These are phyloP conservation scores for Brenthis daphne DNA, from an alignment of 2,888 invertebrate genomes.

Conservation along the genomic window DNA sequence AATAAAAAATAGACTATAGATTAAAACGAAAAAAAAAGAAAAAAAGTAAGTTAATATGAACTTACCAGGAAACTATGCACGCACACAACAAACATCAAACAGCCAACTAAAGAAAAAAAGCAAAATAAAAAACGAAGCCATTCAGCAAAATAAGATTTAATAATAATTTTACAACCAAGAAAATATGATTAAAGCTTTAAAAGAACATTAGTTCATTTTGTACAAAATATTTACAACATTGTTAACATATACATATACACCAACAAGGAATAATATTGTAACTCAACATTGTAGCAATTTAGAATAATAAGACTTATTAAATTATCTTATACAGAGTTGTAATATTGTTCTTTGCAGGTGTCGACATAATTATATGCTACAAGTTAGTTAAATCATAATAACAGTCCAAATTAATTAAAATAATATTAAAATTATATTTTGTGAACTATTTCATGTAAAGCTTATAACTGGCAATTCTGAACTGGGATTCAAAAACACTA, in stretches of 20 bases:
- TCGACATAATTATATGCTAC: background rate
- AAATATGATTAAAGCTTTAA: slow-evolving; percentile 77
- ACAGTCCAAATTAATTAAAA: slow-evolving; percentile 20
- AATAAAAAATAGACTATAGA: no score
- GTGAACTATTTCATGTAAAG: slow-evolving; percentile 8
- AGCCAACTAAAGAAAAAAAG: slow-evolving; percentile 59
- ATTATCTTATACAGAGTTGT: no score
- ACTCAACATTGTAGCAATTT: no score
- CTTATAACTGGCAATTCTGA: slow-evolving; percentile 22
- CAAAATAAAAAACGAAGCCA: slow-evolving; percentile 76
- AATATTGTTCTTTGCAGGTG: no score
- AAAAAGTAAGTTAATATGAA: slow-evolving; percentile 49
- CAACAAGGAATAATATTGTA: no score
- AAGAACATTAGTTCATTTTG: slow-evolving; percentile 75
- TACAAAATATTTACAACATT: slow-evolving; percentile 54
- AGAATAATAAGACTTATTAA: no score
- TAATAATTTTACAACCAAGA: slow-evolving; percentile 80
- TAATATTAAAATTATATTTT: slow-evolving; percentile 8
- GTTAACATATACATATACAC: slow-evolving; percentile 12
- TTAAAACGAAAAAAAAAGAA: slow-evolving; percentile 21
- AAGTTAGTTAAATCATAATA: slow-evolving; percentile 22
- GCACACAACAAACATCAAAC: slow-evolving; percentile 60
- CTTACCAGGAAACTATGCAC: slow-evolving; percentile 62
- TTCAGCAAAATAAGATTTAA: slow-evolving; percentile 76
- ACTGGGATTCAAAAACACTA: slow-evolving; percentile 15